These are phyloP conservation scores for Oscheius sp. DNA, from an alignment of 2,888 invertebrate species.

Conservation along the genomic window DNA sequence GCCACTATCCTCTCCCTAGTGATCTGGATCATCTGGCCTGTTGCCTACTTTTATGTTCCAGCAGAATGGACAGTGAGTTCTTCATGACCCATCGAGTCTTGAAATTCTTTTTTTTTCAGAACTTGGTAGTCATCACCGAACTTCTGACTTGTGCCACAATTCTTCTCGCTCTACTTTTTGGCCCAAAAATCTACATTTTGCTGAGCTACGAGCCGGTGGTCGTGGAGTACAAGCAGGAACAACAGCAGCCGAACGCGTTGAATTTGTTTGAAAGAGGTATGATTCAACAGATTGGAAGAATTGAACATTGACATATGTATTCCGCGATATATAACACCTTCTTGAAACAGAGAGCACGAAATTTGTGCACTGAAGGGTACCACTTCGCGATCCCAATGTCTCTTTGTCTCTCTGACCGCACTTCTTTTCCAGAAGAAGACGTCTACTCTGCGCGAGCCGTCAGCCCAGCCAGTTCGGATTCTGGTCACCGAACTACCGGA, in stretches of 20 bases:
- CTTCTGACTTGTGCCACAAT: constrained; percentile 66
- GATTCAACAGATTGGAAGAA: not conserved
- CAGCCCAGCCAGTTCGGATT: constrained; percentile 57
- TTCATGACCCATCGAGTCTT: not conserved
- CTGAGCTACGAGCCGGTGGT: constrained; percentile 72
- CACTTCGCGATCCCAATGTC: no score
- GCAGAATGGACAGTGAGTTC: constrained; percentile 16
- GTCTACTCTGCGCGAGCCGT: constrained; percentile 56
- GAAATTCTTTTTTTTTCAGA: constrained; percentile 31
- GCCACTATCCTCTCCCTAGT: constrained; percentile 63
- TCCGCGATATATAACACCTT: no score
- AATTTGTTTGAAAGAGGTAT: constrained; percentile 63
- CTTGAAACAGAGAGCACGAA: no score
- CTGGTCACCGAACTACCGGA: constrained; percentile 40
- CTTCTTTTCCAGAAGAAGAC: constrained; percentile 52
- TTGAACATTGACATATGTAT: no score
- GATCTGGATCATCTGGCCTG: constrained; percentile 65
- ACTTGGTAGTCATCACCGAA: constrained; percentile 63
- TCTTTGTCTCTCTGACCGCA: no score
- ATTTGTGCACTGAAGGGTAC: no score
- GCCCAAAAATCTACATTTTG: constrained; percentile 73
- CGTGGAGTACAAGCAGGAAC: constrained; percentile 66
- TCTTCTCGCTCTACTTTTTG: constrained; percentile 71
- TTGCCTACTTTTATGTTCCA: constrained; percentile 53
- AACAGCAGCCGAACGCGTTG: constrained; percentile 45